Conservation (phyloP, 2,888 invertebrate species). For the Lepeophtheirus nordmannii region DNA sequence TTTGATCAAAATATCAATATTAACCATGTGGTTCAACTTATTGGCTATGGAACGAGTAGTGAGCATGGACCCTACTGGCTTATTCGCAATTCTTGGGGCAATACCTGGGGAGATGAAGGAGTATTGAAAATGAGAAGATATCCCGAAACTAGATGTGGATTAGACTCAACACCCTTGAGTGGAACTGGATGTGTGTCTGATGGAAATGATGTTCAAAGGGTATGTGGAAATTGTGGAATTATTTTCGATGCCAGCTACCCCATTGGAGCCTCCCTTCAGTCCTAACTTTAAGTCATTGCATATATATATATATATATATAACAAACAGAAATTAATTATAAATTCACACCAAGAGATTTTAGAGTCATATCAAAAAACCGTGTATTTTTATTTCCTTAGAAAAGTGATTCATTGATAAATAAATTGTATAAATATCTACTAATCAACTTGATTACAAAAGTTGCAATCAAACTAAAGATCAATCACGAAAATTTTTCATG, state of each 20-base stretch:
- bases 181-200: slow-evolving; percentile 20
- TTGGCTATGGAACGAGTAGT: slow-evolving; percentile 54
- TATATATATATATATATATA: too few relatives aligned
- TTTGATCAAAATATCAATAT: slow-evolving; percentile 41
- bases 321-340: too few relatives aligned
- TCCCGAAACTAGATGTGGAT: slow-evolving; percentile 10
- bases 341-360: too few relatives aligned
- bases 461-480: too few relatives aligned
- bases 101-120: slow-evolving; percentile 30
- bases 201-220: slow-evolving; percentile 22
- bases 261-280: slow-evolving; percentile 13
- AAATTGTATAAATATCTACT: too few relatives aligned
- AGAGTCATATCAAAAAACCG: too few relatives aligned
- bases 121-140: slow-evolving; percentile 15
- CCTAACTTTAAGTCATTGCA: too few relatives aligned
- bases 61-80: slow-evolving; percentile 52
- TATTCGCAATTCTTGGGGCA: slow-evolving; percentile 81
- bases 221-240: slow-evolving; percentile 21
- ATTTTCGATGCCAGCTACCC: slow-evolving; percentile 22
- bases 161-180: slow-evolving; percentile 14
- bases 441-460: too few relatives aligned
- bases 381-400: too few relatives aligned
- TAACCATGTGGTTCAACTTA: slow-evolving; percentile 81
- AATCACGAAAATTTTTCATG: too few relatives aligned
- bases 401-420: too few relatives aligned